Base-by-base conservation (phyloP, 1,140 invertebrate genomes). In the Drosophila lini region DNA sequence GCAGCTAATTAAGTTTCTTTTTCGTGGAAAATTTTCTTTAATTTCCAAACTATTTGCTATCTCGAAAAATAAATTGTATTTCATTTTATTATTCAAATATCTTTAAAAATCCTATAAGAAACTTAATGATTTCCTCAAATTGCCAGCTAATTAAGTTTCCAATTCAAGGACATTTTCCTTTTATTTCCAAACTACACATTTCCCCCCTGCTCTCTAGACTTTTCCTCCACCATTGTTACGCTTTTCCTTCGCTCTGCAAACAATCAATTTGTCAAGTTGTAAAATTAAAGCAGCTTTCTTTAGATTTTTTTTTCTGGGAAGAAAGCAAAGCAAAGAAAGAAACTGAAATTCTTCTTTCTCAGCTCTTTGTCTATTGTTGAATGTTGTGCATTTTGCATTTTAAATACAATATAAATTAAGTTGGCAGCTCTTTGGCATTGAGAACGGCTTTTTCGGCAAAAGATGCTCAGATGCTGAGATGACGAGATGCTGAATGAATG, bases 371-470 rank as follows among this genome's bases (percentile, higher is more conserved):
- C 28, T 41, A 47, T 62, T 78, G 64, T 70, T 62, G 41, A 44
- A 71, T 84, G 81, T 25, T 82, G 69, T 44, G 57, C 63, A 73
- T 73, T 81, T 80, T 81, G 82, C 82, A 81, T 86, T 62, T 82
- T 75, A 81, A 85, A 85, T 85, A 67, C 67, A 76, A 88, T 81
- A 84, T 84, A 89, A 89, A 89, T 89, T 89, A 75, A 89, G 84
- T 73, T 89, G 84, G 65, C 83, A 88, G 82, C 82, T 64, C 70
- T 58, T 57, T 60, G 68, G 50, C 48, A 81, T 68, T 74, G 52
- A 40, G 44, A 63, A 70, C 47, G 74, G 85, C 34, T 38, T 81
- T 79, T 76, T 80, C 82, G 65, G 45, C 16, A 52, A 44, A 67
- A 25, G 52, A 36, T 36, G 16, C 50, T 15, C n/a, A 52, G 28